Evolutionary conservation across 2,113 vertebrate genomes (phyloP).

Genomic region (Chroicocephalus ridibundus): DNA sequence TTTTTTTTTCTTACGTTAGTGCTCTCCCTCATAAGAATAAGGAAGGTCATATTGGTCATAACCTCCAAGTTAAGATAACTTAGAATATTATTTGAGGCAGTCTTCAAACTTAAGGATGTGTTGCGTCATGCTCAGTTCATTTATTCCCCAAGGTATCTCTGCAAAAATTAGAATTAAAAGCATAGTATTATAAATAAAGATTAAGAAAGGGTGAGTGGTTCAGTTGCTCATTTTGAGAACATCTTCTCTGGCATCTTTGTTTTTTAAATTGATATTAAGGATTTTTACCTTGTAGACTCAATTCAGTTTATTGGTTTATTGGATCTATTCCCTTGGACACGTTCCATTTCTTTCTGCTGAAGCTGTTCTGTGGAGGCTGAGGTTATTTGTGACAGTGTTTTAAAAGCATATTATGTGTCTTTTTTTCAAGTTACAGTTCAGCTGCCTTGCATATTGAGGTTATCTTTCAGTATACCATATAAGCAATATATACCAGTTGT

Average conservation of each 20-base stretch:
- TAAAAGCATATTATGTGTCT: not conserved
- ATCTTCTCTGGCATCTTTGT: not conserved
- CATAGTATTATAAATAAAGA: not conserved
- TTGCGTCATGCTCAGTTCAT: not conserved
- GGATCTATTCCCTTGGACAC: not conserved
- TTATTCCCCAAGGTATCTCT: not conserved
- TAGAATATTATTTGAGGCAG: not conserved
- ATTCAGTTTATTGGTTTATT: constrained; percentile 5
- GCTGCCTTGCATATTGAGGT: not conserved
- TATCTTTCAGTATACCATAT: not conserved
- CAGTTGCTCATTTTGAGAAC: not conserved
- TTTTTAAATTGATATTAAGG: not conserved
- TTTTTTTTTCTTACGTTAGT: not conserved
- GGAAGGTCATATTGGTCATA: not conserved
- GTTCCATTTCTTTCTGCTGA: not conserved
- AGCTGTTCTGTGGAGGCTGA: not conserved
- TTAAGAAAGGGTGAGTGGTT: not conserved
- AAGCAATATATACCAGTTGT: not conserved
- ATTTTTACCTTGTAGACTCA: not conserved
- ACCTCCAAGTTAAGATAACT: not conserved
- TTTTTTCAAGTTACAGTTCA: not conserved
- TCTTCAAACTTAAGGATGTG: not conserved
- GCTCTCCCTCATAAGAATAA: not conserved
- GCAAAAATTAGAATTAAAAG: constrained; percentile 11
- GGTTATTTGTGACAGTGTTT: not conserved